phyloP scores from a whole-genome alignment of 2,888 invertebrate genomes.

The Linyphia triangularis region DNA sequence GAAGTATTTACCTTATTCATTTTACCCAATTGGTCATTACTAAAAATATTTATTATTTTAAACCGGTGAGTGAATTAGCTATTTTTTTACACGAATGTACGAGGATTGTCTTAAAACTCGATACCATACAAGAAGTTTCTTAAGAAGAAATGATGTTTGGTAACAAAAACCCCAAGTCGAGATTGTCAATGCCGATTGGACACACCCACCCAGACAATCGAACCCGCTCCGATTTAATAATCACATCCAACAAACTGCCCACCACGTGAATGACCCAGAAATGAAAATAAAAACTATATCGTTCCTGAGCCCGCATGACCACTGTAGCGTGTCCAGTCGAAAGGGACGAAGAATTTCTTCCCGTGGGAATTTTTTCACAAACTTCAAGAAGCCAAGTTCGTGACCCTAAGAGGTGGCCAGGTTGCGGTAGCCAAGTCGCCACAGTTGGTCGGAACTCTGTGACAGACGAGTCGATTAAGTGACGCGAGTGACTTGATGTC shows the following conservation, averaged over 20 bases:
- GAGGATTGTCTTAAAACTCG: no score
- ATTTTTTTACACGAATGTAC: no score
- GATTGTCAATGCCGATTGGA: neutral
- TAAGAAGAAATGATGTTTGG: no score
- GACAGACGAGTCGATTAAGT: conserved; percentile 11
- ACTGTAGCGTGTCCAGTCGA: conserved; percentile 29
- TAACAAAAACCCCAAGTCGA: no score
- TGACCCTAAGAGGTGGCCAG: conserved; percentile 32
- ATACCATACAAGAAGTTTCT: no score
- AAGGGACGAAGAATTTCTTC: conserved; percentile 53
- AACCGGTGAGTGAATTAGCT: no score
- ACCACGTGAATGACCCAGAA: conserved; percentile 32
- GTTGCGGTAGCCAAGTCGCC: conserved; percentile 60
- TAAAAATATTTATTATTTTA: no score
- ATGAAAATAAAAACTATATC: neutral
- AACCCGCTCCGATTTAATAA: neutral
- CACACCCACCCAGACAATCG: neutral
- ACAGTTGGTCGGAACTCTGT: conserved; percentile 44
- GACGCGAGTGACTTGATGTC: neutral
- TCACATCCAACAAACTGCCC: neutral
- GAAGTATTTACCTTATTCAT: no score
- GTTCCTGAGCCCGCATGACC: conserved; percentile 24
- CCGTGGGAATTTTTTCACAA: conserved; percentile 60
- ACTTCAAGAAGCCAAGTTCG: conserved; percentile 10
- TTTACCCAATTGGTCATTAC: no score